phyloP scores from a whole-genome alignment of 2,113 vertebrate species.

The Serilophus lunatus region DNA sequence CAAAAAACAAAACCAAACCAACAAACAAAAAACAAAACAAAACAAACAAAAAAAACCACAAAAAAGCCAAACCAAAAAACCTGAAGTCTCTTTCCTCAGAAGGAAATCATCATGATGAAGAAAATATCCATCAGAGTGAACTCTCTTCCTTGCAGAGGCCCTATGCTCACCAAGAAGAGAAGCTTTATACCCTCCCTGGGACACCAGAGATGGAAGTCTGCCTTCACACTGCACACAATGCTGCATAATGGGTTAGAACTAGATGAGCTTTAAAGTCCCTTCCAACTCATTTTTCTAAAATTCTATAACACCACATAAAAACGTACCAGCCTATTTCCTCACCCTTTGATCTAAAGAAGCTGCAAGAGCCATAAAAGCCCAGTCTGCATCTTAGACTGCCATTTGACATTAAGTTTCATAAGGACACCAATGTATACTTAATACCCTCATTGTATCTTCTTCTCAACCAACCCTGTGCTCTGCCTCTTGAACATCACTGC shows the following conservation, averaged over 20 bases:
- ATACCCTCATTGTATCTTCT: background rate
- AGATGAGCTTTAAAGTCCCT: background rate
- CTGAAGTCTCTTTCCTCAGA: background rate
- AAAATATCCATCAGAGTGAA: background rate
- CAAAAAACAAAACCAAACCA: background rate
- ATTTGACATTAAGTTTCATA: background rate
- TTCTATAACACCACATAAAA: background rate
- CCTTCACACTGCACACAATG: accelerated
- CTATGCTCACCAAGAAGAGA: background rate
- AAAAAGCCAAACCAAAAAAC: background rate
- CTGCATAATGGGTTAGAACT: background rate
- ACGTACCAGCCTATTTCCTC: background rate
- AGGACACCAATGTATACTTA: background rate
- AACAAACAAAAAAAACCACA: too few species aligned
- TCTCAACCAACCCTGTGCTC: background rate
- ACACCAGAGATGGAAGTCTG: background rate
- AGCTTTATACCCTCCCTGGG: background rate
- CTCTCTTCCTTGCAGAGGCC: background rate
- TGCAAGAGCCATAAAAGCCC: background rate
- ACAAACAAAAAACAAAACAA: too few species aligned
- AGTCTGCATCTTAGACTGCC: background rate
- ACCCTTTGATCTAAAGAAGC: background rate
- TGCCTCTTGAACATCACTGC: background rate
- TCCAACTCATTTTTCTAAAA: background rate
- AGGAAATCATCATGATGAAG: background rate